Percentiles rank a stretch among this genome's conserved stretches.
These are phyloP conservation scores for Cephalopholis sonnerati DNA, from an alignment of 2,113 vertebrate genomes.

Conservation along the genomic window DNA sequence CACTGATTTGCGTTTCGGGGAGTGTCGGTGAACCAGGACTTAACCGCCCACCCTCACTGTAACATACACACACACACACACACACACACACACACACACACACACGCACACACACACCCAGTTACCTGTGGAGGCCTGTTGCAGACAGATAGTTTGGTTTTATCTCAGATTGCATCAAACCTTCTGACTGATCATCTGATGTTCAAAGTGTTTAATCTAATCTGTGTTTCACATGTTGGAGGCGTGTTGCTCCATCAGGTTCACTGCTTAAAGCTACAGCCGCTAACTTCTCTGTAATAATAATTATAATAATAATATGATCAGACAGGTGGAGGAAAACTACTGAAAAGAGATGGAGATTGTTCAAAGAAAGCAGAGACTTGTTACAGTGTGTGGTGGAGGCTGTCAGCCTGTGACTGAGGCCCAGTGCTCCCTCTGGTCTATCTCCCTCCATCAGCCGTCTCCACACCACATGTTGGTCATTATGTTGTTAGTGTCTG, in stretches of 20 bases:
- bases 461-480: slow-evolving; percentile 35
- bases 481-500: slow-evolving; percentile 55
- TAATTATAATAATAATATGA: too few relatives aligned
- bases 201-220: too few relatives aligned
- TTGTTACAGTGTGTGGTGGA: too few relatives aligned
- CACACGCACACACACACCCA: slow-evolving; percentile 48
- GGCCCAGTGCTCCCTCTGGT: background rate
- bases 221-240: too few relatives aligned
- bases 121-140: slow-evolving; percentile 49
- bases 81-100: slow-evolving; percentile 40
- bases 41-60: slow-evolving; percentile 33
- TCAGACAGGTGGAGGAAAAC: too few relatives aligned
- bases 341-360: too few relatives aligned
- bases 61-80: slow-evolving; percentile 7
- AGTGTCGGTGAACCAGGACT: slow-evolving; percentile 44
- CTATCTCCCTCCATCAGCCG: slow-evolving; percentile 33
- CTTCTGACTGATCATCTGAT: too few relatives aligned
- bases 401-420: background rate
- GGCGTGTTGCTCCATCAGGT: too few relatives aligned
- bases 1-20: slow-evolving; percentile 30
- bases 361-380: too few relatives aligned
- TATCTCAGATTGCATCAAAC: too few relatives aligned
- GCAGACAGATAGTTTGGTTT: background rate
- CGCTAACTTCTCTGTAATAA: too few relatives aligned
- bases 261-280: too few relatives aligned